Percentiles rank a stretch among this genome's conserved stretches.
Conservation (phyloP, 2,888 invertebrate species). For the Ellobium chinense region DNA sequence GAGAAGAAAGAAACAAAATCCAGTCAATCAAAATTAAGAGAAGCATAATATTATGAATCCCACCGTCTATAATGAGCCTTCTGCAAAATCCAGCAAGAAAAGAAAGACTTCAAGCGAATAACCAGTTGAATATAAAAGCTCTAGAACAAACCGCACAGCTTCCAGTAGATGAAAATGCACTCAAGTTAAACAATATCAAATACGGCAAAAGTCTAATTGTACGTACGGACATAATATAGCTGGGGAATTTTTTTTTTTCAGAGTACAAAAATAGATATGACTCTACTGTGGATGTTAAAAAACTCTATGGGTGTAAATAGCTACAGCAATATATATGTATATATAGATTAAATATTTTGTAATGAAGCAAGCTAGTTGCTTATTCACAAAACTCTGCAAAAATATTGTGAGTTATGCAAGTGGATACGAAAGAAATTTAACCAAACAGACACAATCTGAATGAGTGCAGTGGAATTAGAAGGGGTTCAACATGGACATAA, state of each 20-base stretch:
- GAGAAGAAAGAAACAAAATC: too few species aligned
- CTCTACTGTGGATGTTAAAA: conserved; percentile 31
- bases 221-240: neutral
- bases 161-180: conserved; percentile 8
- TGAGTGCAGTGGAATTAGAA: neutral
- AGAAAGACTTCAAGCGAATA: neutral
- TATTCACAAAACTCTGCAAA: neutral
- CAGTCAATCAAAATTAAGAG: too few species aligned
- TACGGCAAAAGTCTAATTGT: conserved; percentile 1
- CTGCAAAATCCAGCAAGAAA: conserved; percentile 13
- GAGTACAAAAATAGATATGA: conserved; percentile 43
- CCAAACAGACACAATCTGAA: conserved; percentile 1
- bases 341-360: conserved; percentile 31
- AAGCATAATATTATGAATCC: too few species aligned
- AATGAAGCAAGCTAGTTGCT: conserved; percentile 27
- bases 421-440: neutral
- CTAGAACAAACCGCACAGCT: neutral
- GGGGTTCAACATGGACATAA: neutral
- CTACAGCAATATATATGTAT: conserved; percentile 33
- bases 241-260: neutral
- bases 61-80: too few species aligned
- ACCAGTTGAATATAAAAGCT: neutral
- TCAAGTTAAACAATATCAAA: conserved; percentile 29
- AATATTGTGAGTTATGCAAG: neutral
- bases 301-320: conserved; percentile 34